Evolutionary conservation across 2,797 vertebrate species (phyloP).

Genomic region (Trichosurus vulpecula): DNA sequence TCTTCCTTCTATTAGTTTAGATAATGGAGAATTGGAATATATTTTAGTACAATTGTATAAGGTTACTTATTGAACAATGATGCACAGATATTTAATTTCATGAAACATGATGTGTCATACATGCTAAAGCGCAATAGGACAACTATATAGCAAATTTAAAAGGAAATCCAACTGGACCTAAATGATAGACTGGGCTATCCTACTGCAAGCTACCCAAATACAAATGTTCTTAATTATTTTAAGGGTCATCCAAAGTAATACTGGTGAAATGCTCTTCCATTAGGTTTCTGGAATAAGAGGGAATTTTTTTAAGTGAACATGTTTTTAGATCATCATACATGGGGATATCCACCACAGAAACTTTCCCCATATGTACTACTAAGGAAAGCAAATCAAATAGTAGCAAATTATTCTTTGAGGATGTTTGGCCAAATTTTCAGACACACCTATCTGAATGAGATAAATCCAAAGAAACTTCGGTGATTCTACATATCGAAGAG

Average conservation of each 20-base stretch:
- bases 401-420: not conserved
- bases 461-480: not conserved
- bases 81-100: not conserved
- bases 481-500: not conserved
- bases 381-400: not conserved
- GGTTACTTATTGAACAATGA: not conserved
- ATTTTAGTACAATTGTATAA: conserved; percentile 6
- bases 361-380: not conserved
- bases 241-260: not conserved
- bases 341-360: not conserved
- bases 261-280: not conserved
- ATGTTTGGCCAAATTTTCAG: not conserved
- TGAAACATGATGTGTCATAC: not conserved
- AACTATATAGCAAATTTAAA: conserved; percentile 28
- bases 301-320: conserved; percentile 28
- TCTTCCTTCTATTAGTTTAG: not conserved
- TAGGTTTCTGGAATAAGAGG: not conserved
- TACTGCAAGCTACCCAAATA: not conserved
- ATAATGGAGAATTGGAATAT: conserved; percentile 1
- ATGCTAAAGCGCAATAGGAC: conserved; percentile 3
- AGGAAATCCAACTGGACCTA: not conserved
- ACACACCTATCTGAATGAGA: not conserved
- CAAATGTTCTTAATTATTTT: conserved; percentile 25
- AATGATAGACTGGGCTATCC: not conserved
- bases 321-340: not conserved